Conservation (phyloP, 2,113 vertebrate species). For the Tenrec ecaudatus region DNA sequence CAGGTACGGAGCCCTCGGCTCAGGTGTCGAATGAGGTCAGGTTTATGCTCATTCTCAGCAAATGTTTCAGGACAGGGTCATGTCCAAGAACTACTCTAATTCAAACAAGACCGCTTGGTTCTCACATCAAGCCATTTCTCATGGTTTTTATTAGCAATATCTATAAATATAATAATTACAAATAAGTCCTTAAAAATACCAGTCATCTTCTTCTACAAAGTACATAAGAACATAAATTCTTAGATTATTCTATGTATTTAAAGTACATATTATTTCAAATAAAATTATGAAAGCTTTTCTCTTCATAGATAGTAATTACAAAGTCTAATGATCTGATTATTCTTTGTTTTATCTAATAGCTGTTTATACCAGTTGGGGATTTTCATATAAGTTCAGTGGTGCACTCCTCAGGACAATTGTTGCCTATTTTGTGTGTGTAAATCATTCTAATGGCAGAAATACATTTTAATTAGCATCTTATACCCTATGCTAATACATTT, state of each 20-base stretch:
- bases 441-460: constrained; percentile 44
- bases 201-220: not conserved
- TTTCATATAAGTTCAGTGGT: constrained; percentile 38
- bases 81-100: not conserved
- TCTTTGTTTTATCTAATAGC: constrained; percentile 60
- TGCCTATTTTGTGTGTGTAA: constrained; percentile 38
- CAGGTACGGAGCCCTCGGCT: not conserved
- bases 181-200: not conserved
- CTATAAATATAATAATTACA: not conserved
- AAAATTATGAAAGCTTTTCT: constrained; percentile 29
- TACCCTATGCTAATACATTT: constrained; percentile 35
- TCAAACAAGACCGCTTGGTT: not conserved
- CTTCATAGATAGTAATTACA: not conserved
- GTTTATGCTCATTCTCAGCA: not conserved
- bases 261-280: constrained; percentile 1
- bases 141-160: not conserved
- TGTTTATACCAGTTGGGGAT: not conserved
- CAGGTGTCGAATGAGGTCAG: not conserved
- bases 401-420: not conserved
- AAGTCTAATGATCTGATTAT: constrained; percentile 53
- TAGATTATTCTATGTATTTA: constrained; percentile 28
- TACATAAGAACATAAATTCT: not conserved
- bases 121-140: not conserved
- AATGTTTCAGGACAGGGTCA: not conserved
- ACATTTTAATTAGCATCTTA: not conserved